Evolutionary conservation across 2,113 vertebrate genomes (phyloP).

Genomic region (Acinonyx jubatus): DNA sequence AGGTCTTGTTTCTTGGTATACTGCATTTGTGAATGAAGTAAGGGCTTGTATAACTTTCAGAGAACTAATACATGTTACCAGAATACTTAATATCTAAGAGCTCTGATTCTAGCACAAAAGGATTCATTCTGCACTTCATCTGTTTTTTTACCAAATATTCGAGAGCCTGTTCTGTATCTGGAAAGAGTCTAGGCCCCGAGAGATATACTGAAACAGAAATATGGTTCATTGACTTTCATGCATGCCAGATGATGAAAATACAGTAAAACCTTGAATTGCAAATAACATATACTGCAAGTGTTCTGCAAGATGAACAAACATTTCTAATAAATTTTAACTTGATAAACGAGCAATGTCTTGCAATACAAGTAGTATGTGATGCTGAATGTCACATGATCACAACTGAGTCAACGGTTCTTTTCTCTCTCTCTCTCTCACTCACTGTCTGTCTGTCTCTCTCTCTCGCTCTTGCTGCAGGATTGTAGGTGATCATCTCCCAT

Average conservation of each 20-base stretch:
- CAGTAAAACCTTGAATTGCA: too few species aligned
- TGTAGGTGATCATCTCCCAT: too few species aligned
- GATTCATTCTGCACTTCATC: not conserved
- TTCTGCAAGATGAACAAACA: too few species aligned
- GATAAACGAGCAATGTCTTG: too few species aligned
- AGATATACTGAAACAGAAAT: not conserved
- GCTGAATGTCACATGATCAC: too few species aligned
- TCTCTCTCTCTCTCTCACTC: too few species aligned
- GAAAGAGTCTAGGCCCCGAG: not conserved
- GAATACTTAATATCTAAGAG: not conserved
- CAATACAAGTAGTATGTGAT: too few species aligned
- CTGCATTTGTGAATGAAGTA: constrained; percentile 14
- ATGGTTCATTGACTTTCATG: not conserved
- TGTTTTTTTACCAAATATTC: not conserved
- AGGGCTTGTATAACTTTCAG: not conserved
- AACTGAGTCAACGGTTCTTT: too few species aligned
- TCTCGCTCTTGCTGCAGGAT: too few species aligned
- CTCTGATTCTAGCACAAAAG: not conserved
- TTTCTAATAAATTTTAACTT: too few species aligned
- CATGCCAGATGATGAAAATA: not conserved
- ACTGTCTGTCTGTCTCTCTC: too few species aligned
- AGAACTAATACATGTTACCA: not conserved
- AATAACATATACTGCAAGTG: too few species aligned
- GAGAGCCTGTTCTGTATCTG: not conserved
- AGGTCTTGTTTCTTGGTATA: not conserved